phyloP scores from a whole-genome alignment of 2,113 vertebrate genomes.

The Nothobranchius furzeri region DNA sequence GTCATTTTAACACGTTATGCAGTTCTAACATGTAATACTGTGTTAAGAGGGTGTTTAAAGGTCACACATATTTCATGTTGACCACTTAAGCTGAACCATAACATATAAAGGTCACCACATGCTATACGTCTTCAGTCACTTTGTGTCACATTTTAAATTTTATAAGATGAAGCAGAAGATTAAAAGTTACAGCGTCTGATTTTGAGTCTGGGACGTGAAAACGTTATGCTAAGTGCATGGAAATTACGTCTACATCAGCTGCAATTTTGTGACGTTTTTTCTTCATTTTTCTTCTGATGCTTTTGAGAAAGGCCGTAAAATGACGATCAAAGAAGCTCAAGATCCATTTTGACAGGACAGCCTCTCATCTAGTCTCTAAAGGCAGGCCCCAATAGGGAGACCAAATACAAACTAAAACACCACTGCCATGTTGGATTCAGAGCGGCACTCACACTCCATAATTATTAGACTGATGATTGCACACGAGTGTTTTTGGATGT shows the following conservation, averaged over 20 bases:
- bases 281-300: slow-evolving; percentile 42
- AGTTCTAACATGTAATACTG: background rate
- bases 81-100: background rate
- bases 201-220: slow-evolving; percentile 39
- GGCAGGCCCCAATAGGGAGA: slow-evolving; percentile 52
- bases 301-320: slow-evolving; percentile 52
- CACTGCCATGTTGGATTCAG: slow-evolving; percentile 63
- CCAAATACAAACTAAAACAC: slow-evolving; percentile 43
- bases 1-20: background rate
- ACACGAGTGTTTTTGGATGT: slow-evolving; percentile 69
- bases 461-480: slow-evolving; percentile 75
- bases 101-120: background rate
- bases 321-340: slow-evolving; percentile 59
- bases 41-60: slow-evolving; percentile 4
- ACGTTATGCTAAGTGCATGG: slow-evolving; percentile 50
- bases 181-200: slow-evolving; percentile 14
- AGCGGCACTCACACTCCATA: slow-evolving; percentile 71
- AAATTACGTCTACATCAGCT: slow-evolving; percentile 55
- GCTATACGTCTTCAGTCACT: background rate
- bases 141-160: slow-evolving; percentile 2
- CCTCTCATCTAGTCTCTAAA: slow-evolving; percentile 63
- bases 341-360: slow-evolving; percentile 62
- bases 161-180: slow-evolving; percentile 13
- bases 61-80: background rate
- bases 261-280: slow-evolving; percentile 53